Percentiles rank a stretch among this genome's conserved stretches.
These are phyloP conservation scores for Scotopteryx bipunctaria DNA, from an alignment of 2,888 invertebrate genomes.

Conservation along the genomic window DNA sequence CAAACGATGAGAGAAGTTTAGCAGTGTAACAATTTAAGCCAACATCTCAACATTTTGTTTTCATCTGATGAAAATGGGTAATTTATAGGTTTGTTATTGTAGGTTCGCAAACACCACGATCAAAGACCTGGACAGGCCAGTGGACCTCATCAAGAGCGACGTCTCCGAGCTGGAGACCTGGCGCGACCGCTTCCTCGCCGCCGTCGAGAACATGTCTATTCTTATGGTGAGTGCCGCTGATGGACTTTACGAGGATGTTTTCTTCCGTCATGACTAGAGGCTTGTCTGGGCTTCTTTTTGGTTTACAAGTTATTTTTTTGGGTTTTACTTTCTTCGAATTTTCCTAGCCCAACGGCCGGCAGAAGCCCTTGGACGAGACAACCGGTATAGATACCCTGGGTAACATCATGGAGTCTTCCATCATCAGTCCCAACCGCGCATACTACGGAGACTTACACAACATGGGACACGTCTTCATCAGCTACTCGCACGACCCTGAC, in stretches of 20 bases:
- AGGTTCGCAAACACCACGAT: constrained; percentile 80
- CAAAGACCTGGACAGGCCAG: constrained; percentile 86
- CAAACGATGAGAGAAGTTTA: too few species aligned
- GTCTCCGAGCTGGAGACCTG: constrained; percentile 89
- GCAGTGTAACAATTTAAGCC: too few species aligned
- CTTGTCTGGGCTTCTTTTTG: too few species aligned
- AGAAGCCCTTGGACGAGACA: constrained; percentile 83
- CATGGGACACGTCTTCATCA: constrained; percentile 90
- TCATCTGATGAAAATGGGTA: too few species aligned
- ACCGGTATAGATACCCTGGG: constrained; percentile 91
- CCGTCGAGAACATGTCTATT: constrained; percentile 86
- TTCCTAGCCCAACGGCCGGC: constrained; percentile 82
- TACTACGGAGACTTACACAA: constrained; percentile 93
- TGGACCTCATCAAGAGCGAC: constrained; percentile 86
- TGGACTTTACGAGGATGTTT: too few species aligned
- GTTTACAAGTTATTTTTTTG: too few species aligned
- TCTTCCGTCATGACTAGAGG: too few species aligned
- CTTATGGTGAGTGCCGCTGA: constrained; percentile 78
- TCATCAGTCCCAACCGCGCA: constrained; percentile 86
- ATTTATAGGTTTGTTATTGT: too few species aligned
- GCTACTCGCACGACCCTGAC: constrained; percentile 92
- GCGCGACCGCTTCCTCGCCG: constrained; percentile 88
- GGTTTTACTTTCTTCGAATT: background rate
- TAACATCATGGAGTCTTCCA: constrained; percentile 90
- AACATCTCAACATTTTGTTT: too few species aligned